Conservation (phyloP, 2,797 vertebrate genomes). For the Thripadectes ignobilis region DNA sequence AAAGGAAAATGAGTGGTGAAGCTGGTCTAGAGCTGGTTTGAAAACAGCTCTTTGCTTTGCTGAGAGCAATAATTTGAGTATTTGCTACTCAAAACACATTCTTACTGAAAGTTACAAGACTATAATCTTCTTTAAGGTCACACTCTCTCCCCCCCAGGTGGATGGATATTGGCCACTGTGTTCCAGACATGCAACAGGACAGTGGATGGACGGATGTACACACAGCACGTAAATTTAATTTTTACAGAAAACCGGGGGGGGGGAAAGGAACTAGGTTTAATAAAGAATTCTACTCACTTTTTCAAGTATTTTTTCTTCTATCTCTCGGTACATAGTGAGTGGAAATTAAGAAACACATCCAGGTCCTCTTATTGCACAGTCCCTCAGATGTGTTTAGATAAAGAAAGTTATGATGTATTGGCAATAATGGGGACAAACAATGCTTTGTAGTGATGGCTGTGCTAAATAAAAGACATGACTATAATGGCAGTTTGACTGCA, state of each 20-base stretch:
- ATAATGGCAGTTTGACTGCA: neutral
- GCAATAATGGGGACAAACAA: neutral
- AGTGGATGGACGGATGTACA: neutral
- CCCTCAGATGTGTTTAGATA: neutral
- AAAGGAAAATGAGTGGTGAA: neutral
- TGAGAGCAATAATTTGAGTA: neutral
- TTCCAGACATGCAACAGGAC: neutral
- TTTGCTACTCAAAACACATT: neutral
- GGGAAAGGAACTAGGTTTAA: neutral
- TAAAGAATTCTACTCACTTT: neutral
- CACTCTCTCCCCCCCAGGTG: fast-evolving
- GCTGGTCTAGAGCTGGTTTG: neutral
- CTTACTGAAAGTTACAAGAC: neutral
- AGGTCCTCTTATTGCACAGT: neutral
- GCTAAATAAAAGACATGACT: neutral
- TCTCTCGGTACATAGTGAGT: neutral
- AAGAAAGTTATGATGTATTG: neutral
- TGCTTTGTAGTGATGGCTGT: neutral
- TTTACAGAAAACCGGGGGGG: neutral
- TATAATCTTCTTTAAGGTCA: neutral
- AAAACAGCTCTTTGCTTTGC: neutral
- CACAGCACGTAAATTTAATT: neutral
- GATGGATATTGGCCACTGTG: neutral
- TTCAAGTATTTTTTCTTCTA: neutral
- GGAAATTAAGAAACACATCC: slow-evolving; percentile 12